phyloP scores from a whole-genome alignment of 2,113 vertebrate species.

The Malurus melanocephalus region DNA sequence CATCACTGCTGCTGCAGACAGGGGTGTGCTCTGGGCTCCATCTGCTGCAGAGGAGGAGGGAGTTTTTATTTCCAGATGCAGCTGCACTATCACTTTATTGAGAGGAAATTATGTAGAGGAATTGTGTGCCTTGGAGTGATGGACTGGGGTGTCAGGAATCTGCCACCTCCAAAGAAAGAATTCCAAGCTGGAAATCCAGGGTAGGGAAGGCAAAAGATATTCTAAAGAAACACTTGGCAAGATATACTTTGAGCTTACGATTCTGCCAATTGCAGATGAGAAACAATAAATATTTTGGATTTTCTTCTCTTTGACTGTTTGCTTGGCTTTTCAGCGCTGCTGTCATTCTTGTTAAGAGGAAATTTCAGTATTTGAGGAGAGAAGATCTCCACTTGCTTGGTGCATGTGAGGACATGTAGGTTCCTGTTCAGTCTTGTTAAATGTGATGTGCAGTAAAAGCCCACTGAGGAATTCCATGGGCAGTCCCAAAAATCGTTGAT shows the following conservation, averaged over 20 bases:
- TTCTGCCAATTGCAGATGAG: not conserved
- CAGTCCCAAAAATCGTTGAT: not conserved
- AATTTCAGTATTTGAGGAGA: not conserved
- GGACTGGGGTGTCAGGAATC: not conserved
- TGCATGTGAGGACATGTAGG: fast-evolving
- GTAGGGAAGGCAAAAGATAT: not conserved
- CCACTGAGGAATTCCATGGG: not conserved
- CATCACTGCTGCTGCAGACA: not conserved
- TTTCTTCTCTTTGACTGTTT: not conserved
- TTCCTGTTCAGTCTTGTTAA: not conserved
- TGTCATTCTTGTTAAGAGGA: not conserved
- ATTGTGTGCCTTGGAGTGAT: not conserved
- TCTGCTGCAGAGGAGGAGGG: constrained; percentile 1
- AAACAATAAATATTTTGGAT: not conserved
- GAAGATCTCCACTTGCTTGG: not conserved
- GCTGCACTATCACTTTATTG: not conserved
- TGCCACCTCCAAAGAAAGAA: not conserved
- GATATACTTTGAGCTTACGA: not conserved
- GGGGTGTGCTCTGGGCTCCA: not conserved
- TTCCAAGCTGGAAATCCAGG: not conserved
- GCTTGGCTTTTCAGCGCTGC: not conserved
- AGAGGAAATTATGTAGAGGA: not conserved
- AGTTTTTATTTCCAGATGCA: not conserved
- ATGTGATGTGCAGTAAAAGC: not conserved
- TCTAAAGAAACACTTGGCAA: not conserved